Evolutionary conservation across 2,888 invertebrate species (phyloP).

Genomic region (Prostheceraeus crozeri): DNA sequence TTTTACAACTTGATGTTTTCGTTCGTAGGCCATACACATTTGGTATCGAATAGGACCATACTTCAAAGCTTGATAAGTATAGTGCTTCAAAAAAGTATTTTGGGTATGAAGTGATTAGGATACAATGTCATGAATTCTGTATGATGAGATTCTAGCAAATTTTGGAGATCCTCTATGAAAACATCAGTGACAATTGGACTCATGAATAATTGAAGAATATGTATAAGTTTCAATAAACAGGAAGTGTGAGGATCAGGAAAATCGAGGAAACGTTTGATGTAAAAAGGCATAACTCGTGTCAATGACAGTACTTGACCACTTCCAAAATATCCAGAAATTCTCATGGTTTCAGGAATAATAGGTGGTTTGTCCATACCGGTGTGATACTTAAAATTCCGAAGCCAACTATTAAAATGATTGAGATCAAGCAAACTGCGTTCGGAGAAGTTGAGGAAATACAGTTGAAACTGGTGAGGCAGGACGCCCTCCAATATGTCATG

Average conservation of each 20-base stretch:
- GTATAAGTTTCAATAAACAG: background rate
- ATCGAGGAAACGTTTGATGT: no score
- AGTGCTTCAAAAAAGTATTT: background rate
- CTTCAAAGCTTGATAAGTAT: background rate
- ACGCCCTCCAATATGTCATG: slow-evolving; percentile 9
- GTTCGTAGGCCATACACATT: background rate
- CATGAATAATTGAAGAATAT: background rate
- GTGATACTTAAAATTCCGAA: background rate
- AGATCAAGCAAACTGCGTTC: background rate
- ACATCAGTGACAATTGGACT: background rate
- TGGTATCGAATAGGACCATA: background rate
- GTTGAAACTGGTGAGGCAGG: background rate
- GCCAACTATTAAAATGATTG: background rate
- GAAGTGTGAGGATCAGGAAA: background rate
- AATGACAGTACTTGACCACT: background rate
- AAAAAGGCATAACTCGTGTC: background rate
- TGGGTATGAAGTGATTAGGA: background rate
- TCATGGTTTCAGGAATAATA: background rate
- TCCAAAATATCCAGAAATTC: background rate
- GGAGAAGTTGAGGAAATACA: background rate
- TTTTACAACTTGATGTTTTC: slow-evolving; percentile 7
- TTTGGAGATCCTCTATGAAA: background rate
- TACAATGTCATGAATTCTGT: background rate
- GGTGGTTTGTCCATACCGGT: background rate
- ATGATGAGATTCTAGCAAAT: background rate